phyloP scores from a whole-genome alignment of 2,888 invertebrate genomes.

The Sphecodes monilicornis region DNA sequence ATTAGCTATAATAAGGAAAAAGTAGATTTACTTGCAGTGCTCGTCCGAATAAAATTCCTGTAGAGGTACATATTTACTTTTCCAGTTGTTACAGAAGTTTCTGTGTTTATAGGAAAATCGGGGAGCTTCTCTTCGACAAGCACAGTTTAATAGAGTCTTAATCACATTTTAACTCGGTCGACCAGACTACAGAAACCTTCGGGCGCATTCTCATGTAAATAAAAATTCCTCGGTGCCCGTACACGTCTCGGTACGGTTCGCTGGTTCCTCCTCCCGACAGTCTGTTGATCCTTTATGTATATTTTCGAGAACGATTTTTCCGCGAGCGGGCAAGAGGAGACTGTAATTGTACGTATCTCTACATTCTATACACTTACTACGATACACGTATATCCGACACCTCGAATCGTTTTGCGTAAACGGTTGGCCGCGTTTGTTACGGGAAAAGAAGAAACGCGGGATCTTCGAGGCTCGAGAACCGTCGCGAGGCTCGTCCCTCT shows the following conservation, averaged over 20 bases:
- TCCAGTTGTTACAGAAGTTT: not conserved
- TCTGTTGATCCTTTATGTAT: slow-evolving; percentile 65
- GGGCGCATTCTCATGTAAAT: slow-evolving; percentile 61
- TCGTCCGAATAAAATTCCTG: not conserved
- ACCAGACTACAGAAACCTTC: not conserved
- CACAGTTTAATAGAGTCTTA: not conserved
- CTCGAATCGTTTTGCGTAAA: slow-evolving; percentile 17
- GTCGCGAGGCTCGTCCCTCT: slow-evolving; percentile 4
- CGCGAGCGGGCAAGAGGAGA: slow-evolving; percentile 45
- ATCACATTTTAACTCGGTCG: not conserved
- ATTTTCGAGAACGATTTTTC: slow-evolving; percentile 70
- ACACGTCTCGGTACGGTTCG: slow-evolving; percentile 15
- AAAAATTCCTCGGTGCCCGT: slow-evolving; percentile 46
- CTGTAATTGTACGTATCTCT: slow-evolving; percentile 61
- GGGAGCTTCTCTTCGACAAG: not conserved
- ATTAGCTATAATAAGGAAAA: not conserved
- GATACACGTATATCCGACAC: slow-evolving; percentile 28
- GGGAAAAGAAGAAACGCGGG: slow-evolving; percentile 1
- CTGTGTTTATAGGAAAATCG: not conserved
- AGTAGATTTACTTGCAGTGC: not conserved
- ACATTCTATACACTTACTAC: slow-evolving; percentile 32
- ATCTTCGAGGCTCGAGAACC: slow-evolving; percentile 5
- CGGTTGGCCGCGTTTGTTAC: slow-evolving; percentile 17
- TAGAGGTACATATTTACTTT: not conserved
- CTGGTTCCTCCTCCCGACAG: slow-evolving; percentile 52